Conservation (phyloP, 2,888 invertebrate genomes). For the Drosophila paracracens region DNA sequence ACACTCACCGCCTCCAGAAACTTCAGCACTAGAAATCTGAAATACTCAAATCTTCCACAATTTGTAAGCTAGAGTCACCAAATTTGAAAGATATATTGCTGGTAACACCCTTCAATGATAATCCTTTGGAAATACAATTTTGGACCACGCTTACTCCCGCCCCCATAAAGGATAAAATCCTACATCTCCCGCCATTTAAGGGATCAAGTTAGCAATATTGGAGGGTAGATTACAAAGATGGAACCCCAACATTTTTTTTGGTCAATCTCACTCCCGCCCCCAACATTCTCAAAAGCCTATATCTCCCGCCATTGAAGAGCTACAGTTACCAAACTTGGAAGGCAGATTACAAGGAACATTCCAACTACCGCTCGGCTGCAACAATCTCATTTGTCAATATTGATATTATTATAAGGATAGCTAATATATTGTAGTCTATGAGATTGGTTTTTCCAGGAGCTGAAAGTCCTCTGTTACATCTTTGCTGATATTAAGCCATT, state of each 20-base stretch:
- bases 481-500: background rate
- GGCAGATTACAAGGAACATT: no score
- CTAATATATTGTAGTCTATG: no score
- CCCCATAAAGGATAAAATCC: background rate
- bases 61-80: background rate
- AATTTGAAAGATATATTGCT: background rate
- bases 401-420: background rate
- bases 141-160: background rate
- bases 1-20: background rate
- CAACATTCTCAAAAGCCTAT: background rate
- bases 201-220: background rate
- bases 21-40: background rate
- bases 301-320: background rate
- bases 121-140: fast-evolving
- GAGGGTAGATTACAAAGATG: background rate
- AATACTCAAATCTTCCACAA: background rate
- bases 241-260: no score
- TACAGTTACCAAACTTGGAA: background rate
- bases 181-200: background rate
- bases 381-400: background rate
- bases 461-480: no score
- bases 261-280: background rate
- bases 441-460: no score
- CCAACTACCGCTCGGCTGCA: no score
- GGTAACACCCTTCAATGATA: background rate